Conservation (phyloP, 2,113 vertebrate species). For the Myiopsitta monachus region DNA sequence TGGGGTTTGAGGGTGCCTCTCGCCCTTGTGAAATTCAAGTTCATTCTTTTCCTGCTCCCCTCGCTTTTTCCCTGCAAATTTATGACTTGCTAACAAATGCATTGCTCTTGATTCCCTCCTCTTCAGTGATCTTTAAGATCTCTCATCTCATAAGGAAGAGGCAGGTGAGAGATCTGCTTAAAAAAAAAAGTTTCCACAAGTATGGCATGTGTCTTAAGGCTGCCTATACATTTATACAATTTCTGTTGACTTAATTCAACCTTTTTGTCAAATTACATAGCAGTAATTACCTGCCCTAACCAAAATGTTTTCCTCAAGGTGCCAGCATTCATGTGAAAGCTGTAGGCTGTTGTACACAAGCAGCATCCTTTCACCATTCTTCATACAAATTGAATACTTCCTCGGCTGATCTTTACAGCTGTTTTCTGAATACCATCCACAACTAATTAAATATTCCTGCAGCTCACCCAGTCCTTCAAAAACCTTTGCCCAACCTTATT, state of each 20-base stretch:
- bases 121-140: conserved; percentile 66
- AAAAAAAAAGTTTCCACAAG: background rate
- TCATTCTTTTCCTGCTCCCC: conserved; percentile 37
- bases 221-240: background rate
- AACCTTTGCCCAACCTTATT: background rate
- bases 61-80: conserved; percentile 57
- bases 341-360: background rate
- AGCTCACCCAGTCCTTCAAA: background rate
- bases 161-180: conserved; percentile 55
- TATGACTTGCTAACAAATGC: conserved; percentile 66
- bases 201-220: background rate
- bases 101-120: conserved; percentile 56
- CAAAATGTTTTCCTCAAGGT: conserved; percentile 10
- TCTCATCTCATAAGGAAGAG: conserved; percentile 45
- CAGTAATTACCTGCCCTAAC: background rate
- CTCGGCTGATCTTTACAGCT: background rate
- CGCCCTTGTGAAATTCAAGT: conserved; percentile 51
- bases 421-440: background rate
- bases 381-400: background rate
- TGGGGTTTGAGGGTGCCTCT: background rate
- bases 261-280: background rate
- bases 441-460: background rate
- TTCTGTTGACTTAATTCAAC: conserved; percentile 7
- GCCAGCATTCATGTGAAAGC: background rate
- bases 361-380: background rate